phyloP scores from a whole-genome alignment of 2,113 vertebrate genomes.

The Crypturellus undulatus region DNA sequence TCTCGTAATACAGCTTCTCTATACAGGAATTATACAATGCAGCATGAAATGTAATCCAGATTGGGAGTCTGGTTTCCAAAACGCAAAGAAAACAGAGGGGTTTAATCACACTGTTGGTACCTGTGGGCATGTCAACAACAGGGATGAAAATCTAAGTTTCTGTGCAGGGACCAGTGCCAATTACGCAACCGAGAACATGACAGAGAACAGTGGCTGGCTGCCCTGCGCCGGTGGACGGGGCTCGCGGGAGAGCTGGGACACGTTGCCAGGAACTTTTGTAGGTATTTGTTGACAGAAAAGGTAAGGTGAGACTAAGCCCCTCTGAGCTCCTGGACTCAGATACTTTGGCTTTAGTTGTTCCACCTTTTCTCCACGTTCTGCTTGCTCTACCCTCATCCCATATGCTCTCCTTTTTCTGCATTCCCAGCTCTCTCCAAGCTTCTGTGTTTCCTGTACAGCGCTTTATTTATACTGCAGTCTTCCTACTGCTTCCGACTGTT shows the following conservation, averaged over 20 bases:
- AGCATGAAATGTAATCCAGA: rapidly evolving
- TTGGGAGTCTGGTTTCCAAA: neutral
- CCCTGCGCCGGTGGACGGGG: neutral
- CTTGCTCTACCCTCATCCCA: neutral
- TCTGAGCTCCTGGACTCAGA: neutral
- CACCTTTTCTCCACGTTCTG: neutral
- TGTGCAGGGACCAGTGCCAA: neutral
- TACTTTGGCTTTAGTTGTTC: neutral
- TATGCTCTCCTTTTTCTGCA: rapidly evolving
- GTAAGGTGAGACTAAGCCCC: neutral
- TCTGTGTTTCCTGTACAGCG: neutral
- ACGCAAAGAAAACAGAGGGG: neutral
- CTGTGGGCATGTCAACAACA: neutral
- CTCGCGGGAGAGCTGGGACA: neutral
- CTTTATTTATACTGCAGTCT: conserved; percentile 20
- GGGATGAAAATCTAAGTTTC: neutral
- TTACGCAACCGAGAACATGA: neutral
- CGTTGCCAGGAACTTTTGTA: neutral
- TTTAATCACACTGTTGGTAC: neutral
- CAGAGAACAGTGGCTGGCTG: neutral
- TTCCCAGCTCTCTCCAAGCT: neutral
- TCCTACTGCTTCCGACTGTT: neutral
- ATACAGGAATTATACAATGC: neutral
- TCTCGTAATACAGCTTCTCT: neutral
- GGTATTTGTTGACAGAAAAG: neutral